These are phyloP conservation scores for Protophormia terraenovae DNA, from an alignment of 2,888 invertebrate genomes.

Conservation along the genomic window DNA sequence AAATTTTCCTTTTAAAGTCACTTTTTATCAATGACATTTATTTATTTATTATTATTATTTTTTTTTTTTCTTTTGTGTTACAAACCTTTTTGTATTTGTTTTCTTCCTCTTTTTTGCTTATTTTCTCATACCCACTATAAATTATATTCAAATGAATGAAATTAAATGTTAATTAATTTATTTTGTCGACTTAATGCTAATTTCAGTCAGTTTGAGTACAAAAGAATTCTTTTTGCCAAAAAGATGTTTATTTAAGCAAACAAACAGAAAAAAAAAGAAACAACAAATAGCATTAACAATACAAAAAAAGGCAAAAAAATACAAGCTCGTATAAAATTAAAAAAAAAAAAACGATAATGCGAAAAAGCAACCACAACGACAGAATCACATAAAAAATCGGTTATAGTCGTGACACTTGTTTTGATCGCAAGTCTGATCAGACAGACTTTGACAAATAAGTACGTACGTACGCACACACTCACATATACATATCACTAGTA, in stretches of 20 bases:
- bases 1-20: background rate
- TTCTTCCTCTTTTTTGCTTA: background rate
- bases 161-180: conserved; percentile 59
- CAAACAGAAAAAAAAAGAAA: background rate
- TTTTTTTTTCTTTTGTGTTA: no score
- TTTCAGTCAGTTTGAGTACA: conserved; percentile 7
- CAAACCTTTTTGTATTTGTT: no score
- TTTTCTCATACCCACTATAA: background rate
- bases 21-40: background rate
- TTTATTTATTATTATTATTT: background rate
- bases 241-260: background rate
- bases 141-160: conserved; percentile 31
- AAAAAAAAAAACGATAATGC: background rate
- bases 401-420: conserved; percentile 38
- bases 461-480: no score
- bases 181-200: conserved; percentile 51
- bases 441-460: conserved; percentile 13
- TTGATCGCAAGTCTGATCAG: conserved; percentile 36
- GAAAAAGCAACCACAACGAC: background rate
- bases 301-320: background rate
- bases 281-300: background rate
- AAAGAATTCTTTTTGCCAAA: conserved; percentile 32
- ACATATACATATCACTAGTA: background rate
- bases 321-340: background rate
- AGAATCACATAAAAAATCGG: background rate